Conservation (phyloP, 2,113 vertebrate genomes). For the Istiophorus platypterus region DNA sequence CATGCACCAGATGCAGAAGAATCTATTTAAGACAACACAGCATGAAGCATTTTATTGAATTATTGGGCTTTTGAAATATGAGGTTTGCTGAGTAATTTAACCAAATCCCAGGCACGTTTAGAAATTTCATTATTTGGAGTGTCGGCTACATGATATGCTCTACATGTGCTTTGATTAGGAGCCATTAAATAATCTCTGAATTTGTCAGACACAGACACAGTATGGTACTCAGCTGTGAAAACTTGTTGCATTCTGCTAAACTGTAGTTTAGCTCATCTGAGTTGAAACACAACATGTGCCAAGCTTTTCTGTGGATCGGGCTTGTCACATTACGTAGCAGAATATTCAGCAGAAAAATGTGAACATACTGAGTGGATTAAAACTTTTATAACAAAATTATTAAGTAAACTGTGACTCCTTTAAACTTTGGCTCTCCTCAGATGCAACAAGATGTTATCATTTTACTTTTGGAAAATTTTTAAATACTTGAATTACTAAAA, state of each 20-base stretch:
- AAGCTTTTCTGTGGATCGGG: background rate
- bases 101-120: slow-evolving; percentile 24
- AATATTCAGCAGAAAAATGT: background rate
- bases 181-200: slow-evolving; percentile 1
- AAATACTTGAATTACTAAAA: background rate
- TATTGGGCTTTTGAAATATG: slow-evolving; percentile 40
- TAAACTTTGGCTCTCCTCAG: background rate
- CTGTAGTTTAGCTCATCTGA: background rate
- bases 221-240: background rate
- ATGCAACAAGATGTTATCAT: too few species aligned
- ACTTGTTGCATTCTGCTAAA: background rate
- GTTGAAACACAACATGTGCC: background rate
- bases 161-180: slow-evolving; percentile 15
- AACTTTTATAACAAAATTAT: background rate
- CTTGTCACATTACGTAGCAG: background rate
- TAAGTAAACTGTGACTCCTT: background rate
- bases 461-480: slow-evolving; percentile 1
- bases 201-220: slow-evolving; percentile 2
- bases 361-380: background rate
- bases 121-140: slow-evolving; percentile 25
- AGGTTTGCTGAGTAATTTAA: slow-evolving; percentile 19
- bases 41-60: slow-evolving; percentile 38
- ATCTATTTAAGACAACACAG: slow-evolving; percentile 19
- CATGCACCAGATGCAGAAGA: slow-evolving; percentile 44
- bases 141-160: background rate